Base-by-base conservation (phyloP, 2,888 invertebrate species). In the Carpatolechia fugitivella region DNA sequence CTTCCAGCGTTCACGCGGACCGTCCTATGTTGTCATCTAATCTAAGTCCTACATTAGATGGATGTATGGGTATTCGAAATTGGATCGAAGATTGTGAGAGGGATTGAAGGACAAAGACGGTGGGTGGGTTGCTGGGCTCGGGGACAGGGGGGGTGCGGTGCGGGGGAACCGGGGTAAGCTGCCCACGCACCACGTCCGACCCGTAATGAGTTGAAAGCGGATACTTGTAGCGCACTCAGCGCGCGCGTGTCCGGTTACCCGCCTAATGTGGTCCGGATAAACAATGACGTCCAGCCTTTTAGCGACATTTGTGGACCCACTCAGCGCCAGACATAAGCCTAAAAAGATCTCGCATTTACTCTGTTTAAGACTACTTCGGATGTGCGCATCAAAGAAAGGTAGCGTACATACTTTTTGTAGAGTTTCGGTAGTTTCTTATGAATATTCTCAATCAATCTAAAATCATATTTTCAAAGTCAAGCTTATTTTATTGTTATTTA, bases 181-280 rank as follows among this genome's bases (percentile, higher is more conserved):
- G 75, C 85, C 87, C 85, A 88, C 89, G 88, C 86, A 87, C 87
- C 85, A 87, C 88, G 88, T 88, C 87, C 87, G 82, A 80, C 71
- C 86, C 80, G 85, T 90, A 90, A 90, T 90, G 89, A 90, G 89
- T 90, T 90, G 89, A 90, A 90, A 90, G 89, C 89, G 87, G 89
- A 90, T 90, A 90, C 89, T 89, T 90, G 89, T 90, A 90, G 86
- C 88, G 88, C 89, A 89, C 89, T 90, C 89, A 89, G 84, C 76
- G 77, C 83, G 88, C 80, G 85, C 89, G 89, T 90, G 89, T 90
- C 89, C 89, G 88, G 89, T 90, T 90, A 88, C 89, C 85, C 86
- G 88, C 87, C 88, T 90, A 89, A 90, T 90, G 89, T 86, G 83
- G 80, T 80, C 85, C 88, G 89, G 89, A 89, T 90, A 90, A 90